Evolutionary conservation across 2,797 vertebrate species (phyloP).

Genomic region (Brachymystax lenok): DNA sequence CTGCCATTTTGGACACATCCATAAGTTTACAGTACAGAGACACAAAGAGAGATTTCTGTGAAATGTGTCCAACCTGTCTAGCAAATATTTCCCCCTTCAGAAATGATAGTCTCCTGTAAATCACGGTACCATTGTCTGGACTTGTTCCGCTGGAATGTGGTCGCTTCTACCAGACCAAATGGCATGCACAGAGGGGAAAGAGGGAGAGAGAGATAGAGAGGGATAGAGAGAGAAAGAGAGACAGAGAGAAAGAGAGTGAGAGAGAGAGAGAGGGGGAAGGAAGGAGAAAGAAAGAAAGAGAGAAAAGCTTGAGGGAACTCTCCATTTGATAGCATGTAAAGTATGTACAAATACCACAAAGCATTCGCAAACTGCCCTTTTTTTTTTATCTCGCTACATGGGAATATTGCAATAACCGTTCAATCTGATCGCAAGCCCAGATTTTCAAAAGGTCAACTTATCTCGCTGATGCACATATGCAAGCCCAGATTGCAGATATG

Average conservation of each 20-base stretch:
- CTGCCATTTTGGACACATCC: too few species aligned
- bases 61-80: conserved; percentile 53
- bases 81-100: conserved; percentile 55
- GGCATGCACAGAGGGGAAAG: conserved; percentile 32
- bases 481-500: conserved; percentile 47
- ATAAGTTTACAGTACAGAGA: background rate
- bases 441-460: conserved; percentile 90
- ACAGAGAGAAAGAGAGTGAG: background rate
- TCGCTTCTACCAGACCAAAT: conserved; percentile 52
- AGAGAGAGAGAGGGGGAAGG: background rate
- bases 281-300: background rate
- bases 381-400: conserved; percentile 76
- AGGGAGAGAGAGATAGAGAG: background rate
- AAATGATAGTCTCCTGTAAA: conserved; percentile 57
- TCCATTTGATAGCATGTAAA: conserved; percentile 56
- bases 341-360: conserved; percentile 66
- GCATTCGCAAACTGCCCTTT: conserved; percentile 58
- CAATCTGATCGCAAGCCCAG: conserved; percentile 82
- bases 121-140: conserved; percentile 64
- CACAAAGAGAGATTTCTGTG: conserved; percentile 37
- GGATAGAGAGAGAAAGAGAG: background rate
- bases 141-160: conserved; percentile 68
- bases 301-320: conserved; percentile 32
- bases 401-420: conserved; percentile 84
- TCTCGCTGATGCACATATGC: conserved; percentile 83